Percentiles rank a stretch among this genome's conserved stretches.
phyloP scores from a whole-genome alignment of 92 coral and sea anemone species.

The Phymanthus crucifer region DNA sequence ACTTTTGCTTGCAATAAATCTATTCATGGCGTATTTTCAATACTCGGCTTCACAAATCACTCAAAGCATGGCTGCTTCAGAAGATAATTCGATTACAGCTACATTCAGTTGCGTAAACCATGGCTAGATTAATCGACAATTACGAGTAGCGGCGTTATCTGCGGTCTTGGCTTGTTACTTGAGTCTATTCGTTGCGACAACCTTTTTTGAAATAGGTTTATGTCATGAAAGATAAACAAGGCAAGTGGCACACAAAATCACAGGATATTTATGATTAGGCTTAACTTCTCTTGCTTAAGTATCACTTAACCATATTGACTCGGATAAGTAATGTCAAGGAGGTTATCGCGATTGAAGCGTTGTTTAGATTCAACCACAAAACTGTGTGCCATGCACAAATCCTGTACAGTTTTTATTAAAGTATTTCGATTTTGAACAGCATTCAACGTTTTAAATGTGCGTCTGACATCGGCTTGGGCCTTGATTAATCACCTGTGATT shows the following conservation, averaged over 20 bases:
- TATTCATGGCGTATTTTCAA: no score
- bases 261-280: neutral
- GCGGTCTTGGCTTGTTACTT: no score
- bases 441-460: neutral
- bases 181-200: no score
- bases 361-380: conserved; percentile 5
- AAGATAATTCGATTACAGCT: no score
- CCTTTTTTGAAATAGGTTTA: neutral
- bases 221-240: neutral
- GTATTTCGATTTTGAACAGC: neutral
- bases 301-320: conserved; percentile 1
- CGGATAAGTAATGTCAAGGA: conserved; percentile 5
- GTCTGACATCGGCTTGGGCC: neutral
- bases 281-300: neutral
- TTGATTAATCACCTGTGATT: neutral
- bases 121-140: no score
- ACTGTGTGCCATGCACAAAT: neutral
- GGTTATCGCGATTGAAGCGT: neutral
- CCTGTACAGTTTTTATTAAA: neutral
- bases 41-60: no score
- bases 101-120: no score
- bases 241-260: neutral
- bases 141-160: no score
- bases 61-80: no score
- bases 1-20: no score